Evolutionary conservation across 2,888 invertebrate genomes (phyloP).

Genomic region (Drosophila mettleri): DNA sequence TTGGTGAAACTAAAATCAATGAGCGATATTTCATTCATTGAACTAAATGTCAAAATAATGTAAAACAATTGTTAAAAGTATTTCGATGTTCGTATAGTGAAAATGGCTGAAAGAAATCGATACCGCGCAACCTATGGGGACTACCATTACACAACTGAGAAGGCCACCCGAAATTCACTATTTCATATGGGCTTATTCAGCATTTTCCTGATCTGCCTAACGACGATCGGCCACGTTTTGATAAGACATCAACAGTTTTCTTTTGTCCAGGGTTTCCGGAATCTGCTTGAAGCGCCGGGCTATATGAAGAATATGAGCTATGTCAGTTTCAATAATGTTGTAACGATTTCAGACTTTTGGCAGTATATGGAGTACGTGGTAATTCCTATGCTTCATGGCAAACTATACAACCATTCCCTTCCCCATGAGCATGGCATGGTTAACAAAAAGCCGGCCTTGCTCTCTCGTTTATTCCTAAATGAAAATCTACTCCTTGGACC

Average conservation of each 20-base stretch:
- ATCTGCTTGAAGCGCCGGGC: neutral
- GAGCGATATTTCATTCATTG: neutral
- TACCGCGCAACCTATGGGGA: neutral
- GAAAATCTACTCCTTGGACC: constrained; percentile 87
- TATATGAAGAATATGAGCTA: neutral
- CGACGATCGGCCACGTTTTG: constrained; percentile 4
- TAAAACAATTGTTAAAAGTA: neutral
- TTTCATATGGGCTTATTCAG: neutral
- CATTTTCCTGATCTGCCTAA: constrained; percentile 9
- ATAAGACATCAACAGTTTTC: neutral
- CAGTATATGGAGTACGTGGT: constrained; percentile 28
- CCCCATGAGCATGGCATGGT: neutral
- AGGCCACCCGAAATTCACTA: constrained; percentile 14
- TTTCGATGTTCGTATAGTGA: neutral
- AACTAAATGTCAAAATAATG: constrained; percentile 1
- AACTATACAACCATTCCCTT: neutral
- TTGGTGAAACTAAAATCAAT: neutral
- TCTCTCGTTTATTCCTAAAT: constrained; percentile 81
- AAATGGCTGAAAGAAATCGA: constrained; percentile 2
- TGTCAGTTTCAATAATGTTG: constrained; percentile 22
- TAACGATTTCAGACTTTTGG: constrained; percentile 49
- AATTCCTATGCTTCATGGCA: constrained; percentile 29
- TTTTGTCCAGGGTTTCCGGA: constrained; percentile 1
- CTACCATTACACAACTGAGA: constrained; percentile 24
- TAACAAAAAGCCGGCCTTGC: neutral